Evolutionary conservation across 2,797 vertebrate genomes (phyloP).

Genomic region (Coreius guichenoti): DNA sequence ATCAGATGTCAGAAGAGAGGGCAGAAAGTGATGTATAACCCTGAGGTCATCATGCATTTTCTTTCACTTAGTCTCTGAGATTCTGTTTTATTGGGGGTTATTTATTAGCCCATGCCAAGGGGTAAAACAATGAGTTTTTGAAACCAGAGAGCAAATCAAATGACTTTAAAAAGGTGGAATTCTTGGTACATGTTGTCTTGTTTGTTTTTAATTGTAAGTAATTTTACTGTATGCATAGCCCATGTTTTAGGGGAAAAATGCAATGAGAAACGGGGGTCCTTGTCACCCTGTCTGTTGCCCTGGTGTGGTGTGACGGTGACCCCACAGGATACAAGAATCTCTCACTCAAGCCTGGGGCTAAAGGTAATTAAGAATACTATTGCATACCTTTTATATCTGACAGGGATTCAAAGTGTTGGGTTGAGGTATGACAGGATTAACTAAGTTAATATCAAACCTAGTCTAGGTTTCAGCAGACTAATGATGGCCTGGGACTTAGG

Average conservation of each 20-base stretch:
- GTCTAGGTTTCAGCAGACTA: constrained; percentile 73
- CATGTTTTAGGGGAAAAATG: background rate
- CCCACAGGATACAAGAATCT: constrained; percentile 72
- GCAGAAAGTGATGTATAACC: constrained; percentile 30
- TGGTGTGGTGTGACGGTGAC: constrained; percentile 66
- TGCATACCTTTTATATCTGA: constrained; percentile 75
- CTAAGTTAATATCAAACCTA: constrained; percentile 71
- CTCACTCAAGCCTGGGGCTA: constrained; percentile 60
- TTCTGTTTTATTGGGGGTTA: background rate
- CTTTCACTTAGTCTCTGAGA: background rate
- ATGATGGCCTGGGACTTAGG: constrained; percentile 68
- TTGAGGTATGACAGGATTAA: constrained; percentile 73
- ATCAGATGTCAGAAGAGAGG: constrained; percentile 16
- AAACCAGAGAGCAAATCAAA: background rate
- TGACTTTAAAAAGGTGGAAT: background rate
- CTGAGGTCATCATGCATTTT: constrained; percentile 19
- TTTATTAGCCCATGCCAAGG: background rate
- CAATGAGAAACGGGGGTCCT: background rate
- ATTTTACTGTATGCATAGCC: background rate
- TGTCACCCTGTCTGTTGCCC: constrained; percentile 67
- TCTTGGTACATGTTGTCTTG: background rate
- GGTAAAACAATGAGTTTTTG: background rate
- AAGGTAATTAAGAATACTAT: constrained; percentile 71
- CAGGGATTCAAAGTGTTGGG: constrained; percentile 68
- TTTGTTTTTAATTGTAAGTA: background rate